phyloP scores from a whole-genome alignment of 2,888 invertebrate genomes.

The Dasypogon diadema region DNA sequence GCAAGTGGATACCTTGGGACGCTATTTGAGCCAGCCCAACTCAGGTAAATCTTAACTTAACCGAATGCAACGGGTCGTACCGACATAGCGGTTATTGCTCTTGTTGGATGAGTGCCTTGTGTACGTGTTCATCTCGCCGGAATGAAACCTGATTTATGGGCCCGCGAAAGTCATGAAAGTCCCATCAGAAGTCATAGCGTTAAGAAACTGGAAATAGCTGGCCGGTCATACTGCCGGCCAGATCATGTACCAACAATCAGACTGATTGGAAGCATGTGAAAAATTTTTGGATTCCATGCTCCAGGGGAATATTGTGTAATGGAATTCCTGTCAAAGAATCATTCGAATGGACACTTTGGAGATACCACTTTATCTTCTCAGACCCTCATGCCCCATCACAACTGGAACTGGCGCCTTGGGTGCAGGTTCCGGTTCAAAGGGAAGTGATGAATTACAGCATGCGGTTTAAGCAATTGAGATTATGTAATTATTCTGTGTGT shows the following conservation, averaged over 20 bases:
- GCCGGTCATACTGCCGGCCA: neutral
- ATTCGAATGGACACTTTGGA: neutral
- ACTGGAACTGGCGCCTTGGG: neutral
- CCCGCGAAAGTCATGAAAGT: conserved; percentile 35
- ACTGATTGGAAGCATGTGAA: conserved; percentile 14
- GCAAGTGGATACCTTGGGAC: conserved; percentile 9
- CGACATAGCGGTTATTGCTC: neutral
- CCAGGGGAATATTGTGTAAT: conserved; percentile 25
- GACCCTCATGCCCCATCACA: neutral
- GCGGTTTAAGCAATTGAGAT: neutral
- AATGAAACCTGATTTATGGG: conserved; percentile 37
- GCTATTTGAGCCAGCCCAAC: neutral
- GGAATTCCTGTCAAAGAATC: conserved; percentile 25
- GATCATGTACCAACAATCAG: neutral
- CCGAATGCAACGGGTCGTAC: neutral
- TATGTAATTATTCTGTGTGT: neutral
- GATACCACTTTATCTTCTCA: neutral
- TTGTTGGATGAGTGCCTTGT: neutral
- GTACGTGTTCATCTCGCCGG: conserved; percentile 20
- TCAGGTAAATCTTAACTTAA: neutral
- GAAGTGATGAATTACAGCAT: neutral
- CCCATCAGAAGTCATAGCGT: neutral
- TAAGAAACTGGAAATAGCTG: conserved; percentile 3
- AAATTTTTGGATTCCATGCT: neutral
- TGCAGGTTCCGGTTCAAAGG: neutral